A percentile compares a stretch with the other conserved stretches of the same genome.
Evolutionary conservation across 2,797 vertebrate species (phyloP).

Genomic region (Odontamblyopus lacepedii): DNA sequence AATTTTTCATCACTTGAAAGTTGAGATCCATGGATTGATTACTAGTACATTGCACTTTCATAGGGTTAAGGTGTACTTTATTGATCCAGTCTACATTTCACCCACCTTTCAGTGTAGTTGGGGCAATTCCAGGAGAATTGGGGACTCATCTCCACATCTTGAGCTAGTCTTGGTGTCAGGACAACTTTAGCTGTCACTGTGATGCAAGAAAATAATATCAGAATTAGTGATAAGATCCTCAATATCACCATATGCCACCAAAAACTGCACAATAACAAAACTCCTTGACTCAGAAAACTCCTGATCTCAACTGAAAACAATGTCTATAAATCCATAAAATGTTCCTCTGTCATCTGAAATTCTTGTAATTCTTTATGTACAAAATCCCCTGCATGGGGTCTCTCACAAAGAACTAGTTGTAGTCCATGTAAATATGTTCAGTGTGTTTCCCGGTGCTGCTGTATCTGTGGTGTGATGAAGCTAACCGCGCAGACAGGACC

Average conservation of each 20-base stretch:
- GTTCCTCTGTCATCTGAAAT: neutral
- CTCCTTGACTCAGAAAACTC: neutral
- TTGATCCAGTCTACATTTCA: too few species aligned
- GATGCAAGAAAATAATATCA: too few species aligned
- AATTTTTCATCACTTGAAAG: too few species aligned
- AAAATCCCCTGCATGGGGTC: conserved; percentile 7
- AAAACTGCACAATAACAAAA: neutral
- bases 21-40: too few species aligned
- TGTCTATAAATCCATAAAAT: neutral
- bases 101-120: too few species aligned
- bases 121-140: too few species aligned
- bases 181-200: too few species aligned
- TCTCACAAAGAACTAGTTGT: conserved; percentile 47
- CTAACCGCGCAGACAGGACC: conserved; percentile 46
- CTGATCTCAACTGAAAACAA: neutral
- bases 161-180: too few species aligned
- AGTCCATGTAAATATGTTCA: conserved; percentile 50
- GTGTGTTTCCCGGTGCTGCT: conserved; percentile 42
- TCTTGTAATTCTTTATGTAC: neutral
- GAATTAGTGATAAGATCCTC: neutral
- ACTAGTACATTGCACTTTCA: too few species aligned
- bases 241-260: neutral
- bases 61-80: too few species aligned
- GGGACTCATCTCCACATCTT: neutral
- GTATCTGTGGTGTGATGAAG: conserved; percentile 57